Evolutionary conservation across 2,113 vertebrate genomes (phyloP), one percentile per base, ranked within the genome.

Genomic region (Podarcis muralis): DNA sequence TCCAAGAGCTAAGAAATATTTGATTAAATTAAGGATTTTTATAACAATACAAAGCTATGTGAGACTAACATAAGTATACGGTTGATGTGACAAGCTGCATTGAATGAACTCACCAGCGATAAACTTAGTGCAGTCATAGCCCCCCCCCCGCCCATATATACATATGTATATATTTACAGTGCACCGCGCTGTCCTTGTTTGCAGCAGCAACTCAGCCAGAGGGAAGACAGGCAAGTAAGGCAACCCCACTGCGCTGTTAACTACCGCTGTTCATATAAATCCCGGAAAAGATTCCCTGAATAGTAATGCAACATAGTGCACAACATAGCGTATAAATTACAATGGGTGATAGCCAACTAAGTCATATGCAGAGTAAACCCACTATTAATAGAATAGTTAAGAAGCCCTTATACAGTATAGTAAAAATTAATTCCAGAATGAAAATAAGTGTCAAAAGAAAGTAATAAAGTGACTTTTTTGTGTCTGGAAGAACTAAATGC

Each of bases 351-450:
- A 53, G 48, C 48, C 48, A 53, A 53, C 48, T 48, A 48, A 48
- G 9, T 53, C 11, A 53, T 53, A 53, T 53, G 11, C 48, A 53
- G 48, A 53, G 48, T 53, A 53, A 53, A 53, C 48, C 48, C 2
- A 53, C 48, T 53, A 12, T 99, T 99, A 99, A 99, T 99, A 99
- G 98, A 99, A 99, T 99, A 99, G 98, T 99, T 99, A 99, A 99
- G 98, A 97, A 97, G 48, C 97, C 97, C 98, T 98, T 98, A 98
- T 98, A 97, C 97, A 97, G 98, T 97, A 97, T 97, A 97, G 98
- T 97, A 98, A 98, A 98, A 99, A 99, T 99, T 99, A 99, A 99
- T 99, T 98, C 98, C 97, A 93, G 96, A 98, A 98, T 98, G 98
- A 99, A 99, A 98, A 98, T 98, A 98, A 98, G 98, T 98, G 97